Conservation (phyloP, 2,113 vertebrate species). For the Xenus cinereus region DNA sequence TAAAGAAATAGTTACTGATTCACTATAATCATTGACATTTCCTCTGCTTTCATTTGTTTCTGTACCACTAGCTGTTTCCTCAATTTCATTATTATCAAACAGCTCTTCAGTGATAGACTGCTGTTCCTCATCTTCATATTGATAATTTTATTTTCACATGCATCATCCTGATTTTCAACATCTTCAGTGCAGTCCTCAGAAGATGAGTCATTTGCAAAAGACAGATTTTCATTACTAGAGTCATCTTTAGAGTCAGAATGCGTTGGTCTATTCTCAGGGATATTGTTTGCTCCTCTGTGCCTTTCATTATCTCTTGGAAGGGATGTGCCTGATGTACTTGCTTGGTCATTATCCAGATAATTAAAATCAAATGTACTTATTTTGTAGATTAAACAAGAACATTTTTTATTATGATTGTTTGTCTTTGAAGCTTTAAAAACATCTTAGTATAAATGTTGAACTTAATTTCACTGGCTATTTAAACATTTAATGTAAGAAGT, state of each 20-base stretch:
- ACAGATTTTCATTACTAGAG: constrained; percentile 77
- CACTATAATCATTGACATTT: constrained; percentile 68
- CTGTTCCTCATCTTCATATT: constrained; percentile 78
- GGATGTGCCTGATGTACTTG: constrained; percentile 75
- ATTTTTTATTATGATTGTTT: constrained; percentile 77
- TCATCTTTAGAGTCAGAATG: constrained; percentile 72
- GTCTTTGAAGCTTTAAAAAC: constrained; percentile 71
- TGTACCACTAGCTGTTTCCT: constrained; percentile 63
- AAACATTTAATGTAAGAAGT: constrained; percentile 65
- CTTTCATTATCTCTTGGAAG: constrained; percentile 77
- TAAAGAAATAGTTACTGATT: constrained; percentile 65
- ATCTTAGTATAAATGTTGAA: constrained; percentile 58
- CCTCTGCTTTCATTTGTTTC: constrained; percentile 73
- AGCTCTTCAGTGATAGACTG: constrained; percentile 71
- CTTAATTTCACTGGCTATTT: constrained; percentile 66
- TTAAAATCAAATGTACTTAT: constrained; percentile 83
- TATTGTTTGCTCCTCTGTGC: constrained; percentile 75
- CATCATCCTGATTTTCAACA: constrained; percentile 75
- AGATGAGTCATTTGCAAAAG: constrained; percentile 76
- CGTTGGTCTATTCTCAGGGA: constrained; percentile 73
- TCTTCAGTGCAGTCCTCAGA: constrained; percentile 72
- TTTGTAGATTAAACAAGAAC: constrained; percentile 77
- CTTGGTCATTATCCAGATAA: constrained; percentile 78
- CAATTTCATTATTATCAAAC: constrained; percentile 77
- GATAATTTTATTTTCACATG: constrained; percentile 80